Conservation (phyloP, 2,113 vertebrate genomes). For the Aptenodytes forsteri region DNA sequence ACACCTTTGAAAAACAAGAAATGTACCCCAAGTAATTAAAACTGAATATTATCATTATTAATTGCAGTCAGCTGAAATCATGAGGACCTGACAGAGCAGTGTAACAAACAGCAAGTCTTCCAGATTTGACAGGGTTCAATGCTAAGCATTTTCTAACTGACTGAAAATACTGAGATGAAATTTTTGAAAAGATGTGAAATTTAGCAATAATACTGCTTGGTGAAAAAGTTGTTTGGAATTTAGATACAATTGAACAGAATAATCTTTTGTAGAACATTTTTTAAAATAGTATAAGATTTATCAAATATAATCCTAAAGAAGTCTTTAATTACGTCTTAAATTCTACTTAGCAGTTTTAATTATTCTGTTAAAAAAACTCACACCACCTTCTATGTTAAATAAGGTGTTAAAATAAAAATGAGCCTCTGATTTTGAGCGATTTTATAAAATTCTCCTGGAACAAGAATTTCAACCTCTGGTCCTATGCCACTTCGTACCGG, state of each 20-base stretch:
- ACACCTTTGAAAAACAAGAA: not conserved
- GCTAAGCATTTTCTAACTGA: not conserved
- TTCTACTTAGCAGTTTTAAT: not conserved
- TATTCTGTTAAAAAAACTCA: not conserved
- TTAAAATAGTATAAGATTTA: not conserved
- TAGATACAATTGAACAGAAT: not conserved
- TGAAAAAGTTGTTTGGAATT: not conserved
- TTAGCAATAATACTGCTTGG: not conserved
- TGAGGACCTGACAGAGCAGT: not conserved
- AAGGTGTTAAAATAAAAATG: not conserved
- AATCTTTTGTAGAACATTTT: not conserved
- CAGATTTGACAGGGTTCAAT: not conserved
- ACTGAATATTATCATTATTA: not conserved
- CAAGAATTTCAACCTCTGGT: not conserved
- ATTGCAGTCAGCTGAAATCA: not conserved
- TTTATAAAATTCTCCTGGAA: not conserved
- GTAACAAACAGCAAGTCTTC: not conserved
- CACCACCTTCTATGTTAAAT: not conserved
- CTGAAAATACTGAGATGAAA: not conserved
- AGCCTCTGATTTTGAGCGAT: not conserved
- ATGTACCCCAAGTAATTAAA: not conserved
- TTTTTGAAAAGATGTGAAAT: not conserved
- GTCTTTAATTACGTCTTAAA: not conserved
- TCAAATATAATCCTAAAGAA: not conserved
- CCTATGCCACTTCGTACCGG: fast-evolving